phyloP scores from a whole-genome alignment of 1,140 invertebrate species.

The Drosophila sp. region DNA sequence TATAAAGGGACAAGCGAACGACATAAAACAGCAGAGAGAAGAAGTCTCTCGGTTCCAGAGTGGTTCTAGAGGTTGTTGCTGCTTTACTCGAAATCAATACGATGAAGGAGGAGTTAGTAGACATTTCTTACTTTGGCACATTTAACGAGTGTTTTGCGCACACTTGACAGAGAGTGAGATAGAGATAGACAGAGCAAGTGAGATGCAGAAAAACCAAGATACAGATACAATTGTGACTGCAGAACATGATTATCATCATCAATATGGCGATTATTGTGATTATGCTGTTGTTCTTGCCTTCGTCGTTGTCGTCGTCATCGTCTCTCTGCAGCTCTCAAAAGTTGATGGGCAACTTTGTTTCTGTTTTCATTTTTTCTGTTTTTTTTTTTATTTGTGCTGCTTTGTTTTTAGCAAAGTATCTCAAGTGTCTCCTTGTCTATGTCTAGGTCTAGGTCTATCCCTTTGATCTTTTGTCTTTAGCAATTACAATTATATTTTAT shows the following conservation, averaged over 20 bases:
- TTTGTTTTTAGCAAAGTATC: slow-evolving; percentile 4
- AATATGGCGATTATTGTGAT: slow-evolving; percentile 19
- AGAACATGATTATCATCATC: slow-evolving; percentile 19
- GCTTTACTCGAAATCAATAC: slow-evolving; percentile 67
- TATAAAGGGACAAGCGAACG: slow-evolving; percentile 60
- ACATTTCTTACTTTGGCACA: slow-evolving; percentile 78
- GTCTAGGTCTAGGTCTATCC: slow-evolving; percentile 38
- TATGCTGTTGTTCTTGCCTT: slow-evolving; percentile 20
- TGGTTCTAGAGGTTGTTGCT: neutral
- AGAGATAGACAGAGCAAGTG: slow-evolving; percentile 16
- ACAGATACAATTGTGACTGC: slow-evolving; percentile 60
- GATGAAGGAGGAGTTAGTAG: slow-evolving; percentile 27
- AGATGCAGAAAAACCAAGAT: slow-evolving; percentile 38
- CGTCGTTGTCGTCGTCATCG: slow-evolving; percentile 37
- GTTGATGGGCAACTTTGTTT: slow-evolving; percentile 51
- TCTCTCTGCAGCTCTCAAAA: slow-evolving; percentile 40
- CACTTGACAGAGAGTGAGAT: slow-evolving; percentile 47
- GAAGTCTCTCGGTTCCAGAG: slow-evolving; percentile 6
- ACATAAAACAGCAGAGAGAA: slow-evolving; percentile 58
- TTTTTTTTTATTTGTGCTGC: neutral
- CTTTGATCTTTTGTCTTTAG: slow-evolving; percentile 78
- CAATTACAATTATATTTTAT: slow-evolving; percentile 80
- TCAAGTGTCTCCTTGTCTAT: slow-evolving; percentile 24
- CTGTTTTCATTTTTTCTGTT: neutral
- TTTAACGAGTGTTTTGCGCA: slow-evolving; percentile 78